Evolutionary conservation across 2,113 vertebrate species (phyloP).

Genomic region (Dicaeum eximium): DNA sequence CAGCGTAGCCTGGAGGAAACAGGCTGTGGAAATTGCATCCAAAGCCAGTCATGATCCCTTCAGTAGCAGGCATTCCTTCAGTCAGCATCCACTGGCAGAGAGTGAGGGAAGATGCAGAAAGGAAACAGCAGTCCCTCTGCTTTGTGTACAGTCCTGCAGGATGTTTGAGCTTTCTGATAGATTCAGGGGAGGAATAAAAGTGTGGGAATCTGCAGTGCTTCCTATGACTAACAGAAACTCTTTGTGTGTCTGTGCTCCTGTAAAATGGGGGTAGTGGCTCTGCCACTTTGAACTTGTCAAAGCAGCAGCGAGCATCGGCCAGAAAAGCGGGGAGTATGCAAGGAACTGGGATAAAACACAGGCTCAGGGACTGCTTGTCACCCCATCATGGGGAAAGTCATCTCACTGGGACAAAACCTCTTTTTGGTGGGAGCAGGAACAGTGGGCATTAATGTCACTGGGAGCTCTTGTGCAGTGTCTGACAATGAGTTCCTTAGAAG

Average conservation of each 20-base stretch:
- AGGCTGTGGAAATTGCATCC: not conserved
- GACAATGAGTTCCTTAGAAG: slow-evolving; percentile 19
- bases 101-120: not conserved
- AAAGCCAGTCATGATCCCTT: not conserved
- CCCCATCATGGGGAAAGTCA: not conserved
- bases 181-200: not conserved
- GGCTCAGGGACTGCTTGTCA: not conserved
- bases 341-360: not conserved
- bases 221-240: not conserved
- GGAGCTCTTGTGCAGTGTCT: not conserved
- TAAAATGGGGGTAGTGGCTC: not conserved
- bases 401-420: not conserved
- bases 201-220: not conserved
- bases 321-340: not conserved
- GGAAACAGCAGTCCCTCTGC: not conserved
- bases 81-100: not conserved
- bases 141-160: not conserved
- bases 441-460: not conserved
- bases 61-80: not conserved
- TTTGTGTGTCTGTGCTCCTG: not conserved
- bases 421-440: not conserved
- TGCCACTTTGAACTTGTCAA: not conserved
- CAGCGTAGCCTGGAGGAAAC: not conserved
- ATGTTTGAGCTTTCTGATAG: not conserved
- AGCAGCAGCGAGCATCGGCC: not conserved